These are phyloP conservation scores for Hyles euphorbiae DNA, from an alignment of 1,140 invertebrate genomes.

Conservation along the genomic window DNA sequence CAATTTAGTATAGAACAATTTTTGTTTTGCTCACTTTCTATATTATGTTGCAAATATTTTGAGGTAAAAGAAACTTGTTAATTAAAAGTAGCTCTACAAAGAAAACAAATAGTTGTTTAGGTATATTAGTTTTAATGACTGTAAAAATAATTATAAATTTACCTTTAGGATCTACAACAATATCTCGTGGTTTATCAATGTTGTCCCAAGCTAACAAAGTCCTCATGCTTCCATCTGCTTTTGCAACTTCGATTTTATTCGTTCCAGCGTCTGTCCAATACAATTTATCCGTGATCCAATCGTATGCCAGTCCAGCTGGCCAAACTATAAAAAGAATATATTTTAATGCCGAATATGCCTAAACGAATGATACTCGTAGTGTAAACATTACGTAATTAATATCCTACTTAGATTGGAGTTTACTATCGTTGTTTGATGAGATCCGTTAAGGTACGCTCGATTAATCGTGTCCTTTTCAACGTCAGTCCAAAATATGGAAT, in stretches of 20 bases:
- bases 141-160: background rate
- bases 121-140: too few relatives aligned
- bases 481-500: conserved; percentile 93
- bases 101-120: too few relatives aligned
- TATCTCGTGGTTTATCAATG: conserved; percentile 88
- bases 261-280: conserved; percentile 93
- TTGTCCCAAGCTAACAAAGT: conserved; percentile 87
- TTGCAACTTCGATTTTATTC: conserved; percentile 88
- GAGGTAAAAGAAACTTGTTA: too few relatives aligned
- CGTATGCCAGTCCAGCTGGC: conserved; percentile 86
- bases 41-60: too few relatives aligned
- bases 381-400: background rate
- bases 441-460: conserved; percentile 85
- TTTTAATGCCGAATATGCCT: background rate
- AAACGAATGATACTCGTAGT: background rate
- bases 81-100: too few relatives aligned
- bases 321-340: conserved; percentile 66
- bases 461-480: conserved; percentile 89
- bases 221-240: conserved; percentile 85
- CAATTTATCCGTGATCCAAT: conserved; percentile 90
- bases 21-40: too few relatives aligned
- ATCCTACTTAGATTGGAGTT: conserved; percentile 81
- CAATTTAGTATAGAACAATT: too few relatives aligned
- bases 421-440: conserved; percentile 81
- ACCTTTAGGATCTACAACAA: conserved; percentile 88